These are phyloP conservation scores for Eulithis prunata DNA, from an alignment of 2,888 invertebrate species.

Conservation along the genomic window DNA sequence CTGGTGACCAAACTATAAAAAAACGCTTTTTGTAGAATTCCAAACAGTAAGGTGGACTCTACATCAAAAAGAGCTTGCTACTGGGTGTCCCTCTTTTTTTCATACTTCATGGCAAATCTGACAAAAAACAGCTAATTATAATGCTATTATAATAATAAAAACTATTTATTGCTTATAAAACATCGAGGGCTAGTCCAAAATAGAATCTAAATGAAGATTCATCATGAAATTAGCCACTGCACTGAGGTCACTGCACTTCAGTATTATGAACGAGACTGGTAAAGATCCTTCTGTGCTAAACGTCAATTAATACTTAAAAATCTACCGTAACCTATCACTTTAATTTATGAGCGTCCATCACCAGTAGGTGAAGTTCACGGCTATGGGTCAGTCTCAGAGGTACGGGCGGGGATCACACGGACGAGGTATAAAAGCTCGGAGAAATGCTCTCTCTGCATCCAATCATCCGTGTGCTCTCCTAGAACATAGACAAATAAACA, in stretches of 20 bases:
- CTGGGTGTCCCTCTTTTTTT: too few relatives aligned
- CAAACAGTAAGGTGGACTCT: too few relatives aligned
- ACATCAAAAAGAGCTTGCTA: too few relatives aligned
- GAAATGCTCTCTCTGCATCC: conserved; percentile 82
- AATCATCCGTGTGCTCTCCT: conserved; percentile 65
- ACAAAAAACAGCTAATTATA: too few relatives aligned
- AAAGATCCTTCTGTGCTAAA: conserved; percentile 38
- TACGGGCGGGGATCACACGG: conserved; percentile 54
- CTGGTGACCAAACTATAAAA: too few relatives aligned
- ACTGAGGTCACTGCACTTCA: conserved; percentile 44
- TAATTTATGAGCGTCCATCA: conserved; percentile 71
- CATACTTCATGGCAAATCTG: too few relatives aligned
- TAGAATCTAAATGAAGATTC: conserved; percentile 16
- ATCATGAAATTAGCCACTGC: conserved; percentile 28
- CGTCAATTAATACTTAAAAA: conserved; percentile 42
- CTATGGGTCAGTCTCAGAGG: conserved; percentile 61
- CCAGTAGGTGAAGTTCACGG: conserved; percentile 75
- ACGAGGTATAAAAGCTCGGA: conserved; percentile 73
- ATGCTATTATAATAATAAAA: too few relatives aligned
- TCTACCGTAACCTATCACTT: conserved; percentile 67
- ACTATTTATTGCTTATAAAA: neutral
- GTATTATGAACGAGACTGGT: conserved; percentile 27
- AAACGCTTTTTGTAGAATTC: too few relatives aligned
- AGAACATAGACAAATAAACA: conserved; percentile 51
- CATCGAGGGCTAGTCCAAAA: neutral